Percentiles rank a stretch among this genome's conserved stretches.
Evolutionary conservation across 2,797 vertebrate species (phyloP).

Genomic region (Furcifer pardalis): DNA sequence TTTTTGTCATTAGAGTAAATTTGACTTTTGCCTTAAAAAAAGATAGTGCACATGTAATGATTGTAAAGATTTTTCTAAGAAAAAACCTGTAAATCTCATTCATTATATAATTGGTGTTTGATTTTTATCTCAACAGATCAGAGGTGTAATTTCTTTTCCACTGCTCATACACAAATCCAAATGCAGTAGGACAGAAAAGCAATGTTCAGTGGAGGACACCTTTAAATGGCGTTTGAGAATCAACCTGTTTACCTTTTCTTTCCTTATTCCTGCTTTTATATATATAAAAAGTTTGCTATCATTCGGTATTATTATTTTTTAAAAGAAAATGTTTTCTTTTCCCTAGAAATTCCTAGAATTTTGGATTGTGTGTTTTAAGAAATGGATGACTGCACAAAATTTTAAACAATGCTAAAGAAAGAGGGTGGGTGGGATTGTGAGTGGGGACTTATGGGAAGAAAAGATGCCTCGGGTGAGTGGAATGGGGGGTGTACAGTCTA

Average conservation of each 20-base stretch:
- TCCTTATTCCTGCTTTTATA: conserved; percentile 75
- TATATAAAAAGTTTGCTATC: conserved; percentile 69
- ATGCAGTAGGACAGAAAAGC: conserved; percentile 16
- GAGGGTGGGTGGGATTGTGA: conserved; percentile 70
- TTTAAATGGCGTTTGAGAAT: conserved; percentile 55
- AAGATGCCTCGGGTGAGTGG: conserved; percentile 71
- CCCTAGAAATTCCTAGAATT: no score
- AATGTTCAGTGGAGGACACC: conserved; percentile 15
- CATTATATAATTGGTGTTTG: conserved; percentile 69
- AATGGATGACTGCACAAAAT: conserved; percentile 90
- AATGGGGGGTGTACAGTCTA: conserved; percentile 81
- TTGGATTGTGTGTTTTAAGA: conserved; percentile 81
- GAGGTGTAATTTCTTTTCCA: conserved; percentile 11
- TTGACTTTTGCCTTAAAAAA: conserved; percentile 73
- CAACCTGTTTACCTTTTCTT: conserved; percentile 63
- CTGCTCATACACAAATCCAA: conserved; percentile 13
- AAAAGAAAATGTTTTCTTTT: conserved; percentile 65
- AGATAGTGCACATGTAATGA: conserved; percentile 66
- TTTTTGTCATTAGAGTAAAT: conserved; percentile 57
- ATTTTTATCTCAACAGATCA: conserved; percentile 81
- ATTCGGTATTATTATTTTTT: conserved; percentile 55
- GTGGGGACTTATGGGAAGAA: conserved; percentile 69
- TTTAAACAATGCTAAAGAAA: conserved; percentile 87
- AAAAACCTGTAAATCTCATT: conserved; percentile 80
- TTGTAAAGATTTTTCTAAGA: conserved; percentile 66